Base-by-base conservation (phyloP, 2,888 invertebrate genomes). In the Ectemnius lituratus region DNA sequence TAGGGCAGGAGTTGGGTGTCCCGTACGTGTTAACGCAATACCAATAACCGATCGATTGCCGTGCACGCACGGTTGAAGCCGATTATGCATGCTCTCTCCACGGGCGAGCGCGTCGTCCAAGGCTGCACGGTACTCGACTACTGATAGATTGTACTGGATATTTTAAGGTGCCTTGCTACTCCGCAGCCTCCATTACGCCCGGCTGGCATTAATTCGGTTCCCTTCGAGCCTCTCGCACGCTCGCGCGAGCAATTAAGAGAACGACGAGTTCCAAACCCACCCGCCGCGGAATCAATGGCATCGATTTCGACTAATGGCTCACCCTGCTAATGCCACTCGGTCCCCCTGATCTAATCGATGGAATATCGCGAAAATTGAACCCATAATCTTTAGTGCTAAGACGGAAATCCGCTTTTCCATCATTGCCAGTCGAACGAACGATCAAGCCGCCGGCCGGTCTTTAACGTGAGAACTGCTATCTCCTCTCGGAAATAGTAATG, bases 321-420 rank as follows among this genome's bases (percentile, higher is more conserved):
- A 14, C 52, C 52, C 16, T 52, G 0, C 37, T 37, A 37, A 37
- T 37, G 37, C 37, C 37, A 11, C 37, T 37, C 37, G 37, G 37
- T 37, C 37, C 37, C 37, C 16, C 52, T 52, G 52, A 52, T 16
- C 52, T 14, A 52, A 16, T 16, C 52, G 52, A 52, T 52, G 52
- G 52, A 52, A 52, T 16, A 52, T 52, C 52, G 52, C 16, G 52
- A 16, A 52, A 52, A 52, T 52, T 52, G 16, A 52, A 16, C 16
- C 52, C n/a, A 52, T 52, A 52, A 52, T 52, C 52, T 52, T 52
- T 52, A 16, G 52, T 13, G 52, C 52, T 52, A 52, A 52, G 52
- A 52, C 52, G 52, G 16, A 52, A 52, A 52, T 52, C 52, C 52
- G 52, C 14, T 52, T 52, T 52, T 37, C 37, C 37, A 37, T 37